A percentile compares a stretch with the other conserved stretches of the same genome.
These are phyloP conservation scores for Tadarida brasiliensis DNA, from an alignment of 2,797 vertebrate genomes.

Conservation along the genomic window DNA sequence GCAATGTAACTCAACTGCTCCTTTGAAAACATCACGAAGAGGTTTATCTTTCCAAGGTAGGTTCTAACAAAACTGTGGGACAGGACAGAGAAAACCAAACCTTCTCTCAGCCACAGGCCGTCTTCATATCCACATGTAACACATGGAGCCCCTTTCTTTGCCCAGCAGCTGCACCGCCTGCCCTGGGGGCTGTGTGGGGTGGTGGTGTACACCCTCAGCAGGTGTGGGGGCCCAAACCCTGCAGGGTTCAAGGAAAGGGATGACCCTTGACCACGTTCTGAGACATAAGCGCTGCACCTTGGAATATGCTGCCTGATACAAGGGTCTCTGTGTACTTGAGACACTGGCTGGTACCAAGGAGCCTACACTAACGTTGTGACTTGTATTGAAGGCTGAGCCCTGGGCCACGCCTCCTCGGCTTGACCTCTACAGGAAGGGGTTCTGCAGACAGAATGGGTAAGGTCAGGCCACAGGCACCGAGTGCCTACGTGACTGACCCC, in stretches of 20 bases:
- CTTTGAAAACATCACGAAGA: not conserved
- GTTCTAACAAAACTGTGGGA: not conserved
- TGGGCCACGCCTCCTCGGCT: not conserved
- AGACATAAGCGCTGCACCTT: not conserved
- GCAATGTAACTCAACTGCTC: not conserved
- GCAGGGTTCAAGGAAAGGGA: not conserved
- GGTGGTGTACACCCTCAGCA: not conserved
- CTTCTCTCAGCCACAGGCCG: not conserved
- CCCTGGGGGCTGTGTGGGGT: not conserved
- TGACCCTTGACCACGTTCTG: not conserved
- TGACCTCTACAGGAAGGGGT: not conserved
- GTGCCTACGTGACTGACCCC: not conserved
- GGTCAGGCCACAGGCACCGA: not conserved
- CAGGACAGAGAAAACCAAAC: not conserved
- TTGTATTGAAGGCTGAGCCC: not conserved
- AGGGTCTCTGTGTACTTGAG: not conserved
- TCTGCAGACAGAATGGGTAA: not conserved
- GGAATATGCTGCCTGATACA: not conserved
- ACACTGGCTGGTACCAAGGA: not conserved
- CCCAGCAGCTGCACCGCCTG: not conserved
- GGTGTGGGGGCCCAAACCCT: not conserved
- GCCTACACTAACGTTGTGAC: not conserved
- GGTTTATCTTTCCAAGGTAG: not conserved
- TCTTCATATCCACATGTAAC: not conserved
- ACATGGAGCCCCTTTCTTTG: not conserved